These are phyloP conservation scores for Zingel zingel DNA, from an alignment of 2,113 vertebrate species.

Conservation along the genomic window DNA sequence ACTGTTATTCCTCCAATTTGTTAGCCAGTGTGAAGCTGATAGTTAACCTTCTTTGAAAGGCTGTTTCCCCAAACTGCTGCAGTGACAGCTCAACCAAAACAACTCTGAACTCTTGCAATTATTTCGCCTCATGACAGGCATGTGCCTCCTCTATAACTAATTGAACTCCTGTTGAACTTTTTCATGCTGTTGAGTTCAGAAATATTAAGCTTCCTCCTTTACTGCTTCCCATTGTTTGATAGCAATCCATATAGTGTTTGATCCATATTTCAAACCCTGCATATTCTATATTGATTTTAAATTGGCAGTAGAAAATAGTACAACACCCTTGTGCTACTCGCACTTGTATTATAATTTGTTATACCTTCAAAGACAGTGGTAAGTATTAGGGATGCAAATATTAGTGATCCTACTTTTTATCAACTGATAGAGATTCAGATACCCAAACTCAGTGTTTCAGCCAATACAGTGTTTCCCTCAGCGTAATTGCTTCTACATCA, in stretches of 20 bases:
- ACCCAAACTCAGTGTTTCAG: background rate
- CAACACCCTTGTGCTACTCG: background rate
- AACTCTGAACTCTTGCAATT: conserved; percentile 28
- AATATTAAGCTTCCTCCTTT: background rate
- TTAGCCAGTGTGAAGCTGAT: background rate
- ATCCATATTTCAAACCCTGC: background rate
- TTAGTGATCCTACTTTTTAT: background rate
- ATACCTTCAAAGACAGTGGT: background rate
- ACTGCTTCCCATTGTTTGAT: background rate
- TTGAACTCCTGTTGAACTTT: conserved; percentile 57
- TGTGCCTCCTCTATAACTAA: conserved; percentile 42
- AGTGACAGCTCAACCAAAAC: conserved; percentile 25
- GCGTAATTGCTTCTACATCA: background rate
- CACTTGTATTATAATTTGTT: background rate
- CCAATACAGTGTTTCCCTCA: background rate
- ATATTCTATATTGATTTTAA: background rate
- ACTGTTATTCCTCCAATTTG: background rate
- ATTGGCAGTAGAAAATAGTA: background rate
- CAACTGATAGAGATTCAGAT: background rate
- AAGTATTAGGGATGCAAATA: background rate
- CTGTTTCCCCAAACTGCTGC: background rate
- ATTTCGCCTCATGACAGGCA: conserved; percentile 47
- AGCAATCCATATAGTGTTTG: background rate
- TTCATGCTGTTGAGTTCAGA: conserved; percentile 4
- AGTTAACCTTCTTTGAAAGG: background rate